Evolutionary conservation across 1,140 invertebrate species (phyloP), one percentile per base, ranked within the genome.

Genomic region (Chironomus tepperi): DNA sequence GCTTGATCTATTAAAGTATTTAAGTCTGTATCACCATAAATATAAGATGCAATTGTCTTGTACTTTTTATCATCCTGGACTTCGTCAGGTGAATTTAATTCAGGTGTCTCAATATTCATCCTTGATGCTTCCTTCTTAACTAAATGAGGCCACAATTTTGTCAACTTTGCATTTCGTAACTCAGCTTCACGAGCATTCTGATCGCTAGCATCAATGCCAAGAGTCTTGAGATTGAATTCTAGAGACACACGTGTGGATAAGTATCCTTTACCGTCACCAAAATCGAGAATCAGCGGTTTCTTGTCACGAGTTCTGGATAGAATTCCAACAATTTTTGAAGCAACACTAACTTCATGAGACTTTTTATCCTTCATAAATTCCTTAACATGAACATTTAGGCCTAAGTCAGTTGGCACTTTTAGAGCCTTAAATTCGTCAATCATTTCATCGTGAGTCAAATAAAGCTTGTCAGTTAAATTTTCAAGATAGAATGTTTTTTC

Each of bases 221-320:
- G 83, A 34, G 94, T 90, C 21, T 88, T 88, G 73, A 93, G 82
- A 7, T 87, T 81, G 83, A 91, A 88, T 74, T 89, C 85, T 5
- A 93, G 85, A 0, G 90, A 86, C 70, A 96, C 81, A 74, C 90
- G 85, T 0, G 89, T 89, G 42, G 91, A 91, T 0, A 96, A 82
- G 83, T 95, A 93, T 0, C 93, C 94, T 81, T 93, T 92, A 0
- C 94, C 94, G 82, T 93, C 93, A 0, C 94, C 94, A 43, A 93
- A 87, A 82, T 97, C 94, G 65, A 94, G 85, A 75, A 78, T 9
- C 78, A 76, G 12, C 79, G 7, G 19, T 0, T 47, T 21, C 8
- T 21, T 24, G 75, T 77, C 8, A n/a, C 47, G 0, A 80, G 75
- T 72, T 78, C 75, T 42, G 21, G 42, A 5, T 5, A 73, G 5